phyloP scores from a whole-genome alignment of 2,113 vertebrate genomes.

The Ancistrus triradiatus region DNA sequence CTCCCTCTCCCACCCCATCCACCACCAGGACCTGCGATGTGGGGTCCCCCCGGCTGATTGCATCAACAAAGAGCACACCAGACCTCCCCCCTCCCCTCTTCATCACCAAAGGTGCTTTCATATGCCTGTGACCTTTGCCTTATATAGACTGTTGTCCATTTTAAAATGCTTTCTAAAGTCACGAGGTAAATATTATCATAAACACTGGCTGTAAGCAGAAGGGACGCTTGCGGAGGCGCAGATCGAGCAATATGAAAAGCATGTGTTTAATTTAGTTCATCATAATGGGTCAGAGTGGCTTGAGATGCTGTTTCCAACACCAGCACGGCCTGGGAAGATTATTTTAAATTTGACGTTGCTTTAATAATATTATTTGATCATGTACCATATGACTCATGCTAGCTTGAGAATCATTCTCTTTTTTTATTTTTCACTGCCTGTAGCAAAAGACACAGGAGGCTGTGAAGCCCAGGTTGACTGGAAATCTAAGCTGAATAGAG shows the following conservation, averaged over 20 bases:
- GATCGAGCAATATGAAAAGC: slow-evolving; percentile 27
- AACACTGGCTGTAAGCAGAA: slow-evolving; percentile 26
- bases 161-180: slow-evolving; percentile 45
- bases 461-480: slow-evolving; percentile 63
- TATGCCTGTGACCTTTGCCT: slow-evolving; percentile 45
- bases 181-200: slow-evolving; percentile 35
- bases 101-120: slow-evolving; percentile 52
- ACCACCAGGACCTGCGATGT: slow-evolving; percentile 29
- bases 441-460: slow-evolving; percentile 43
- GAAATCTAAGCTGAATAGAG: slow-evolving; percentile 50
- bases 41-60: slow-evolving; percentile 45
- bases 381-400: neutral
- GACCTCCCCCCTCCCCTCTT: slow-evolving; percentile 45
- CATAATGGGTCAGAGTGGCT: slow-evolving; percentile 4
- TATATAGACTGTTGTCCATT: slow-evolving; percentile 28
- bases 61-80: slow-evolving; percentile 47
- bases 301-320: neutral
- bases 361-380: slow-evolving; percentile 15
- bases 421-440: neutral
- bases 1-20: slow-evolving; percentile 4
- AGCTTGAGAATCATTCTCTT: neutral
- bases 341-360: slow-evolving; percentile 4
- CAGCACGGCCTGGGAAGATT: neutral
- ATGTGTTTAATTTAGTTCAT: slow-evolving; percentile 17
- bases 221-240: slow-evolving; percentile 6